A percentile compares a stretch with the other conserved stretches of the same genome.
Evolutionary conservation across 2,888 invertebrate genomes (phyloP).

Genomic region (Drosophila merina): DNA sequence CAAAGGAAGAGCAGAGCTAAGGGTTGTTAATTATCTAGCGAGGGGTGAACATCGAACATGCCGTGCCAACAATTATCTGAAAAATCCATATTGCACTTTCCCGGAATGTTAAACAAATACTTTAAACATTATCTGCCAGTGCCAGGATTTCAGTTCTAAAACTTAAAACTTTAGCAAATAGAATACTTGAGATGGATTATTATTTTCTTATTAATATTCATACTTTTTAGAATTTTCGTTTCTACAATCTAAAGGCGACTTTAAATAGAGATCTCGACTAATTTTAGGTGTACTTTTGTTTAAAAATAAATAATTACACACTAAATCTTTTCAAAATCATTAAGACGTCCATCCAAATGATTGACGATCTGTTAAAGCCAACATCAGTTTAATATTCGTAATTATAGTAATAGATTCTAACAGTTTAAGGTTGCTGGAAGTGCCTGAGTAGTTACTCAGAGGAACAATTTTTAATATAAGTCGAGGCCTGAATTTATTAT

Average conservation of each 20-base stretch:
- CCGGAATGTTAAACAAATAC: slow-evolving; percentile 27
- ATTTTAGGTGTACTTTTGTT: not conserved
- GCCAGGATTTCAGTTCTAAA: not conserved
- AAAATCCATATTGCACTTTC: slow-evolving; percentile 32
- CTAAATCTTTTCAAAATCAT: not conserved
- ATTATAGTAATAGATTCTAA: not conserved
- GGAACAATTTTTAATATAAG: slow-evolving; percentile 67
- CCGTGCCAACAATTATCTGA: slow-evolving; percentile 30
- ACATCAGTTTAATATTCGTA: slow-evolving; percentile 1
- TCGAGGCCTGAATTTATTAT: slow-evolving; percentile 70
- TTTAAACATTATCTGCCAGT: slow-evolving; percentile 1
- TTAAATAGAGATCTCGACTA: not conserved
- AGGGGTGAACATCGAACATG: slow-evolving; percentile 49
- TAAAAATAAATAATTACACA: not conserved
- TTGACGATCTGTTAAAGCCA: slow-evolving; percentile 1
- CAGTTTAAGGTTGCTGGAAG: not conserved
- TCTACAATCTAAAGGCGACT: not conserved
- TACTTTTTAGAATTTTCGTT: too few relatives aligned
- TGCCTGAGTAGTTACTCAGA: slow-evolving; percentile 28
- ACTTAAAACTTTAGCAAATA: not conserved
- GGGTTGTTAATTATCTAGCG: slow-evolving; percentile 64
- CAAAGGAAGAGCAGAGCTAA: slow-evolving; percentile 30
- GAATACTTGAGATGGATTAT: not conserved
- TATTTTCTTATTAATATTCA: not conserved
- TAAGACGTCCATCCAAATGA: not conserved